phyloP scores from a whole-genome alignment of 2,888 invertebrate genomes.

The Idaea biselata region DNA sequence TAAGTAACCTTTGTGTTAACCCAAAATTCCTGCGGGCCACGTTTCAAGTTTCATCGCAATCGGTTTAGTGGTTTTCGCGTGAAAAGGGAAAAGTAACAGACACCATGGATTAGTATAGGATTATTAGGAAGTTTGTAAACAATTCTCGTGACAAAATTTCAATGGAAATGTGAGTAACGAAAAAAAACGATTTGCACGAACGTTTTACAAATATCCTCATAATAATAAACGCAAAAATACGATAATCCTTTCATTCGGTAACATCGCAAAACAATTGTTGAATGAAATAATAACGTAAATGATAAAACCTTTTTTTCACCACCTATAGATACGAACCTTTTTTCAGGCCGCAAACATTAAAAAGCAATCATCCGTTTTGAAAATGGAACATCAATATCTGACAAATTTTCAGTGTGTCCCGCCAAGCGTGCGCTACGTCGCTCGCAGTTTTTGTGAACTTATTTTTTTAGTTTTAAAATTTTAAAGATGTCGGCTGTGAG shows the following conservation, averaged over 20 bases:
- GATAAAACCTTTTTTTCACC: constrained; percentile 6
- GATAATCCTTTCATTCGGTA: constrained; percentile 1
- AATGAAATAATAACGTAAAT: constrained; percentile 6
- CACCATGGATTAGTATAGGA: too few relatives aligned
- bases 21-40: too few relatives aligned
- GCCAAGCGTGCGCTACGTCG: constrained; percentile 26
- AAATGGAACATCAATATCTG: constrained; percentile 41
- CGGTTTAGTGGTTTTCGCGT: too few relatives aligned
- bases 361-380: constrained; percentile 32
- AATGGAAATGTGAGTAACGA: neutral
- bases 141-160: neutral
- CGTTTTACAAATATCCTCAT: neutral
- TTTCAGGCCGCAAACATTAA: constrained; percentile 11
- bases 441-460: constrained; percentile 35
- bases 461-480: constrained; percentile 35
- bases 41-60: too few relatives aligned
- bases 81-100: too few relatives aligned
- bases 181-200: neutral
- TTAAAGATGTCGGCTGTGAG: constrained; percentile 28
- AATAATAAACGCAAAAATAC: neutral
- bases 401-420: constrained; percentile 47
- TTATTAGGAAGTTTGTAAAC: neutral
- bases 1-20: too few relatives aligned
- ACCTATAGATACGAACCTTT: neutral
- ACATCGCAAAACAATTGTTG: neutral